phyloP scores from a whole-genome alignment of 2,113 vertebrate species.

The Hypocryptadius cinnamomeus region DNA sequence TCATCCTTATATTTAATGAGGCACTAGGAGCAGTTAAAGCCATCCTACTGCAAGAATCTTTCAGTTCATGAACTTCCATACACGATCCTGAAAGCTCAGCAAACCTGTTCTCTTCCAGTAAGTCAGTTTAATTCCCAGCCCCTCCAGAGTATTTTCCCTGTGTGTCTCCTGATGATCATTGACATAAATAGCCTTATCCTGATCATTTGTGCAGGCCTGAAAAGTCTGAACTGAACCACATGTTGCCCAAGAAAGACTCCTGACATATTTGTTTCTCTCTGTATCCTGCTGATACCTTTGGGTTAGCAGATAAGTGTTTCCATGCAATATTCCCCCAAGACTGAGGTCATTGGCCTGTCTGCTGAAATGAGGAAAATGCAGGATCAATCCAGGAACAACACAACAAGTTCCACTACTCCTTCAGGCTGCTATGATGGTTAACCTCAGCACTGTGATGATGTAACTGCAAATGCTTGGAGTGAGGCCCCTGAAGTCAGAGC shows the following conservation, averaged over 20 bases:
- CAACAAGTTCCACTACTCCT: neutral
- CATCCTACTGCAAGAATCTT: neutral
- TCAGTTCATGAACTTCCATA: neutral
- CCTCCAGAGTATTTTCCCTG: neutral
- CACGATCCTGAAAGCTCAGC: neutral
- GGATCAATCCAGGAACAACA: neutral
- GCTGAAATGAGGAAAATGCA: neutral
- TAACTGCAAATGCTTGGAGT: neutral
- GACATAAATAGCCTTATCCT: neutral
- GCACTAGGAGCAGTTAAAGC: neutral
- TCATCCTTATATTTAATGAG: neutral
- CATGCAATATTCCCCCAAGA: neutral
- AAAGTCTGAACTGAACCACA: neutral
- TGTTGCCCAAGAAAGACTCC: neutral
- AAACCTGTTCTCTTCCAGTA: neutral
- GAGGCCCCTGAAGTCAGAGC: neutral
- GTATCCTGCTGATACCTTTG: neutral
- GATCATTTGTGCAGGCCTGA: neutral
- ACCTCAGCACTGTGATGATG: neutral
- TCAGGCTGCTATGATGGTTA: neutral
- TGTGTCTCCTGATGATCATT: neutral
- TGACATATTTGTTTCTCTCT: neutral
- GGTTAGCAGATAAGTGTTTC: neutral
- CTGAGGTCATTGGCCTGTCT: neutral
- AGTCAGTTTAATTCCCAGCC: neutral